Base-by-base conservation (phyloP, 2,888 invertebrate genomes). In the Drosophila borborema region DNA sequence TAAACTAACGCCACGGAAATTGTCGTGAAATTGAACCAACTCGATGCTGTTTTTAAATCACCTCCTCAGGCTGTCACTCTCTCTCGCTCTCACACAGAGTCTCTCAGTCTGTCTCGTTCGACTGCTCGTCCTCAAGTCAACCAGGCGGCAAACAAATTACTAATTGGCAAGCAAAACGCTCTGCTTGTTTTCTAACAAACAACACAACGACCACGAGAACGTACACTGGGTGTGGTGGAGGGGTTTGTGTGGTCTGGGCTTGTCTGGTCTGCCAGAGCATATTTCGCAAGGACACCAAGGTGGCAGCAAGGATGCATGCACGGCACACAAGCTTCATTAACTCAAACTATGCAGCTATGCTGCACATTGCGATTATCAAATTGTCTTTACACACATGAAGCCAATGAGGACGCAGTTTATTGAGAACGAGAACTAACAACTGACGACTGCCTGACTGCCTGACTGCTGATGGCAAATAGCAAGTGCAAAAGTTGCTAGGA, bases 341-440 rank as follows among this genome's bases (percentile, higher is more conserved):
- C 86, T 86, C 86, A 87, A 87, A 87, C 87, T 87, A 86, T 86
- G 82, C 87, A 87, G 86, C 86, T 87, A 87, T 86, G 85, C 87
- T 84, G 86, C 86, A 85, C 87, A 84, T 82, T 86, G 86, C 87
- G 87, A 86, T 86, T 86, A 86, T 86, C 86, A 86, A 86, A 86
- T 86, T 86, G 86, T 86, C 86, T 87, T 87, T 86, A 80, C 87
- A 87, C 86, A 80, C 82, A 80, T 72, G 82, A 67, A 84, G 74
- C 86, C 86, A 83, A 80, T 78, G 80, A 72, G 75, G 70, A 36
- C 51, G 31, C 49, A 6, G 66, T 43, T 56, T 38, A 31, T 31
- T 23, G 38, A 38, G 53, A 49, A 55, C 45, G 23, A 63, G 49
- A 51, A 49, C 51, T 16, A 40, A 55, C 69, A 70, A 54, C 78